A percentile compares a stretch with the other conserved stretches of the same genome.
Conservation (phyloP, 1,140 invertebrate genomes). For the Caenorhabditis inopinata region DNA sequence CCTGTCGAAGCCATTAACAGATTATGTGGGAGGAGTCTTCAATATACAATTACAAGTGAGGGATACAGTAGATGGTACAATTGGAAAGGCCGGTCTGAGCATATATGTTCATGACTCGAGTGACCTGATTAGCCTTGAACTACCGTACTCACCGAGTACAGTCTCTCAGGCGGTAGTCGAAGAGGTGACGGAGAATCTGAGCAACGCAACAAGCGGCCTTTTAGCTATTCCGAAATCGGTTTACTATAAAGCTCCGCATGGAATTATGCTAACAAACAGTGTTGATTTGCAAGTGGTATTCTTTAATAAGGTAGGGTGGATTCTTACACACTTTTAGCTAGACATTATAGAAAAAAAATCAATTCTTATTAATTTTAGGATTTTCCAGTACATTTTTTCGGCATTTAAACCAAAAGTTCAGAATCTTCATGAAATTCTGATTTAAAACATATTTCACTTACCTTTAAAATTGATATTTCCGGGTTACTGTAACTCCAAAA, state of each 20-base stretch:
- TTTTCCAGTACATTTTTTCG: no score
- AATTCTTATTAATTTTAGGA: no score
- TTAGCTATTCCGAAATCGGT: background rate
- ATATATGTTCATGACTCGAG: background rate
- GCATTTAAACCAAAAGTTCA: no score
- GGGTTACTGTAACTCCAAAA: no score
- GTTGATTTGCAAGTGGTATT: conserved; percentile 1
- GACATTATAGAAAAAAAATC: no score
- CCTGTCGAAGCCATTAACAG: background rate
- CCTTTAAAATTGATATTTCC: no score
- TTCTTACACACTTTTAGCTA: no score
- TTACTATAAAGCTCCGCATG: background rate
- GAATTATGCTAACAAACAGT: background rate
- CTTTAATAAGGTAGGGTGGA: no score
- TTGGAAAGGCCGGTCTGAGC: background rate
- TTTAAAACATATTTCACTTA: no score
- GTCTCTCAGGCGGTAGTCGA: background rate
- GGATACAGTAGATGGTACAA: background rate
- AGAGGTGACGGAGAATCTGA: background rate
- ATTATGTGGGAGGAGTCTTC: background rate
- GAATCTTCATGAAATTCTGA: no score
- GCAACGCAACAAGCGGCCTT: background rate
- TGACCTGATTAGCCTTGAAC: background rate
- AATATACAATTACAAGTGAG: conserved; percentile 16
- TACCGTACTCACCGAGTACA: conserved; percentile 25